phyloP scores from a whole-genome alignment of 2,888 invertebrate genomes.

The Norana najaformis region DNA sequence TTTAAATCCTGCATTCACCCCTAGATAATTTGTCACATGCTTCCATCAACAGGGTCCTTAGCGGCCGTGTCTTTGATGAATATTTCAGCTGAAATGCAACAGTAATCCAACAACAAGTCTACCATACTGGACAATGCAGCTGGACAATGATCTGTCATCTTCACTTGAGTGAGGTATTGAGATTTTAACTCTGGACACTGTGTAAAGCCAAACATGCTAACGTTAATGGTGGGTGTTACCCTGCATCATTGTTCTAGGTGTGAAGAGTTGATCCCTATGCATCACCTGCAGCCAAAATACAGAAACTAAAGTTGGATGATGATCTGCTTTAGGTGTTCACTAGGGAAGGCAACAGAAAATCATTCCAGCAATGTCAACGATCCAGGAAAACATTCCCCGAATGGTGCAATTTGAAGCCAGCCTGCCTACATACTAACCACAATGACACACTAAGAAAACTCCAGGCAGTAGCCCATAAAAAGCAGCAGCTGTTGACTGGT shows the following conservation, averaged over 20 bases:
- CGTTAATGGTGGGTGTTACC: neutral
- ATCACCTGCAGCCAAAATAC: neutral
- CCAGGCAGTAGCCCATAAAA: neutral
- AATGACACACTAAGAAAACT: neutral
- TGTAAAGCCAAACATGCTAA: neutral
- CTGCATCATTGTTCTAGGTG: neutral
- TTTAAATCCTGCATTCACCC: neutral
- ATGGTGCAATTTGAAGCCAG: neutral
- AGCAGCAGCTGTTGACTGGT: no score
- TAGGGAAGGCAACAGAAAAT: neutral
- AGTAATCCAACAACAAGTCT: neutral
- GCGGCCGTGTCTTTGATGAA: neutral
- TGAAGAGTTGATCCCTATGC: neutral
- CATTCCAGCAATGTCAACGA: no score
- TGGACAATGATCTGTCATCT: conserved; percentile 13
- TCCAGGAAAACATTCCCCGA: neutral
- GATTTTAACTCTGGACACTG: neutral
- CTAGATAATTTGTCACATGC: neutral
- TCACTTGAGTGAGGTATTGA: neutral
- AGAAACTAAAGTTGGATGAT: neutral
- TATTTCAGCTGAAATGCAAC: neutral
- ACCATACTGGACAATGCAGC: neutral
- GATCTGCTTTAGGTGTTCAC: neutral
- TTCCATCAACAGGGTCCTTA: neutral
- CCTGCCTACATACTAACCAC: no score